These are phyloP conservation scores for Oreochromis aureus DNA, from an alignment of 2,113 vertebrate species.

Conservation along the genomic window DNA sequence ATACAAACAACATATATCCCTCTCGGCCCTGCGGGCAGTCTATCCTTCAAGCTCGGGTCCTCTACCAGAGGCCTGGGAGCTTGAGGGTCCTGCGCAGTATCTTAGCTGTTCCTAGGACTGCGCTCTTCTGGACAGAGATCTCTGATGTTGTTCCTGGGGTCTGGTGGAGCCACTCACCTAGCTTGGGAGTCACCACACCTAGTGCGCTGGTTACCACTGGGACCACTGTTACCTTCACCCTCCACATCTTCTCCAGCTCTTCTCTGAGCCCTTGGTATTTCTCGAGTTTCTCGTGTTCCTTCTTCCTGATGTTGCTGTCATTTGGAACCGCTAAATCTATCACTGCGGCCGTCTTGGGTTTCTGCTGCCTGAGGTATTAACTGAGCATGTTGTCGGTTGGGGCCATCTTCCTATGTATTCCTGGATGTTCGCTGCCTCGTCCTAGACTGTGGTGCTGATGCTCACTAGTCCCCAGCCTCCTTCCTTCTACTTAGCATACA, in stretches of 20 bases:
- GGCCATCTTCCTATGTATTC: background rate
- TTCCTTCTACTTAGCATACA: too few relatives aligned
- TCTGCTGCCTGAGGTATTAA: background rate
- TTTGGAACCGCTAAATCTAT: background rate
- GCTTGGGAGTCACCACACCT: accelerated
- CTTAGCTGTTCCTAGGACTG: background rate
- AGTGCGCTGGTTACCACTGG: too few relatives aligned
- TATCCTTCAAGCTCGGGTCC: background rate
- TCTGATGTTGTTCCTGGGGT: background rate
- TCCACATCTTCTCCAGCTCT: background rate
- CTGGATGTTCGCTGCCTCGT: background rate
- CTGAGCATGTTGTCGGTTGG: background rate
- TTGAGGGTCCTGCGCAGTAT: background rate
- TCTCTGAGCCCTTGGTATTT: background rate
- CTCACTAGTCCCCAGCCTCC: too few relatives aligned
- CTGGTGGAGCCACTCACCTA: background rate
- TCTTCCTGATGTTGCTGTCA: background rate
- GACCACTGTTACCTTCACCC: too few relatives aligned
- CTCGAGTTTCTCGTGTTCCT: background rate
- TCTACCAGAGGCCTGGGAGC: background rate
- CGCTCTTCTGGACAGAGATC: background rate
- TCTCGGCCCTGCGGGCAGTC: background rate
- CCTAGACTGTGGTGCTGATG: background rate
- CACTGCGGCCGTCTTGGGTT: background rate
- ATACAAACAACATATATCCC: background rate